Conservation (phyloP, 23 tunicate species). For the Phallusia fumigata region DNA sequence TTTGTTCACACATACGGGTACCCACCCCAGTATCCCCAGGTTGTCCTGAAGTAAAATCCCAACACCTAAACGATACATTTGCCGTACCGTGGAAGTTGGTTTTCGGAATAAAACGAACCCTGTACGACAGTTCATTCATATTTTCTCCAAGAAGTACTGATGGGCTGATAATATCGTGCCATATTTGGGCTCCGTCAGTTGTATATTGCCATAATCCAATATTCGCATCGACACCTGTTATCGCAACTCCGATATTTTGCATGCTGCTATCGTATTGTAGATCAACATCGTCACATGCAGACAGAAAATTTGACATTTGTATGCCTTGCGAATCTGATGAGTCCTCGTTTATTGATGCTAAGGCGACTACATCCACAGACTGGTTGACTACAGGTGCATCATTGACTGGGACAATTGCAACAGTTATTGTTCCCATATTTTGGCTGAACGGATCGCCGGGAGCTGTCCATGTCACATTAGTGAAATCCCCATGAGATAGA, state of each 20-base stretch:
- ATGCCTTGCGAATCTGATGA: constrained; percentile 4
- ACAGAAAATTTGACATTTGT: constrained; percentile 7
- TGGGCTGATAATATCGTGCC: constrained; percentile 9
- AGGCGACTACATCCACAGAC: not conserved
- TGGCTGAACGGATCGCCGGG: constrained; percentile 33
- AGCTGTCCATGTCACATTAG: constrained; percentile 37
- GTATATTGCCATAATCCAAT: constrained; percentile 35
- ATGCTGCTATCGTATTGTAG: not conserved
- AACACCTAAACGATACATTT: constrained; percentile 17
- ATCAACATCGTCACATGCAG: constrained; percentile 42
- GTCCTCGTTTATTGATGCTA: constrained; percentile 27
- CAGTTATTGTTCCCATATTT: constrained; percentile 31
- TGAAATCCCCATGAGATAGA: constrained; percentile 24
- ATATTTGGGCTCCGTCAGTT: constrained; percentile 6
- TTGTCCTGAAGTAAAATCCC: constrained; percentile 43
- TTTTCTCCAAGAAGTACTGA: constrained; percentile 39
- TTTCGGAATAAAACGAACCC: constrained; percentile 30
- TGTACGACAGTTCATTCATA: not conserved
- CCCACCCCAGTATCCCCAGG: constrained; percentile 34
- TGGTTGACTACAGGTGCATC: constrained; percentile 36
- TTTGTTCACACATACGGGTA: too few relatives aligned
- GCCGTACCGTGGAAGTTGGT: constrained; percentile 24
- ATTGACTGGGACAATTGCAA: constrained; percentile 24
- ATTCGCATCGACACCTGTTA: constrained; percentile 13
- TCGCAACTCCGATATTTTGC: constrained; percentile 34